Evolutionary conservation across 37 sponge, comb jelly and placozoan species (phyloP).

Genomic region (Beroe ovata): DNA sequence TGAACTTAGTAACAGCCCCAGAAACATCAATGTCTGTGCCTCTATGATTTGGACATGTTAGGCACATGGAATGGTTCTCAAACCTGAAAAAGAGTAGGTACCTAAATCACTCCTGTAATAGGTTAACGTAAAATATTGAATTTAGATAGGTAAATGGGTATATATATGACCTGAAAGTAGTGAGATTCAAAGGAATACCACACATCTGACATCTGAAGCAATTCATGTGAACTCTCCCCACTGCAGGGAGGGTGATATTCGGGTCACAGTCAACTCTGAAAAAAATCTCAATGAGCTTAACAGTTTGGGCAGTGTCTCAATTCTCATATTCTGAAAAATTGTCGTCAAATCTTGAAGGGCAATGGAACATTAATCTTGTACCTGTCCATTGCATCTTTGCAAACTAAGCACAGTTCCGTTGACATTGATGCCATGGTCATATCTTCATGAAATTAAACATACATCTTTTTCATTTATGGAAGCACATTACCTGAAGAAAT

Average conservation of each 20-base stretch:
- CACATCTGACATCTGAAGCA: constrained; percentile 52
- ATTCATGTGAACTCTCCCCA: constrained; percentile 55
- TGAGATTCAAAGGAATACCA: constrained; percentile 36
- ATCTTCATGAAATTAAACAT: too few species aligned
- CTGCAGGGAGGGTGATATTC: constrained; percentile 18
- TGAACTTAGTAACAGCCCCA: constrained; percentile 31
- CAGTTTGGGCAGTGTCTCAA: not conserved
- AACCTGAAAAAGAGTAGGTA: constrained; percentile 20
- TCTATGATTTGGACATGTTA: constrained; percentile 39
- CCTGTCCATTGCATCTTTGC: constrained; percentile 60
- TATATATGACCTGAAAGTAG: constrained; percentile 45
- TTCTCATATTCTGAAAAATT: constrained; percentile 10
- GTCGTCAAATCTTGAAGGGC: too few species aligned
- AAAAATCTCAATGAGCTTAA: not conserved
- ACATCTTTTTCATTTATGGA: too few species aligned
- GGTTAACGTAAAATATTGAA: too few species aligned
- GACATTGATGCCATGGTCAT: constrained; percentile 45
- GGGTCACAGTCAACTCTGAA: constrained; percentile 58
- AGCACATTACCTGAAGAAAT: too few species aligned
- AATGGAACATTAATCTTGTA: too few species aligned
- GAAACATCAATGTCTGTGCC: not conserved
- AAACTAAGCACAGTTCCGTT: constrained; percentile 1
- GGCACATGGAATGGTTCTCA: constrained; percentile 34
- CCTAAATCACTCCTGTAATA: too few species aligned
- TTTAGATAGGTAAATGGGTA: too few species aligned